These are phyloP conservation scores for Tyrophagus putrescentiae DNA, from an alignment of 1,140 invertebrate genomes.

Conservation along the genomic window DNA sequence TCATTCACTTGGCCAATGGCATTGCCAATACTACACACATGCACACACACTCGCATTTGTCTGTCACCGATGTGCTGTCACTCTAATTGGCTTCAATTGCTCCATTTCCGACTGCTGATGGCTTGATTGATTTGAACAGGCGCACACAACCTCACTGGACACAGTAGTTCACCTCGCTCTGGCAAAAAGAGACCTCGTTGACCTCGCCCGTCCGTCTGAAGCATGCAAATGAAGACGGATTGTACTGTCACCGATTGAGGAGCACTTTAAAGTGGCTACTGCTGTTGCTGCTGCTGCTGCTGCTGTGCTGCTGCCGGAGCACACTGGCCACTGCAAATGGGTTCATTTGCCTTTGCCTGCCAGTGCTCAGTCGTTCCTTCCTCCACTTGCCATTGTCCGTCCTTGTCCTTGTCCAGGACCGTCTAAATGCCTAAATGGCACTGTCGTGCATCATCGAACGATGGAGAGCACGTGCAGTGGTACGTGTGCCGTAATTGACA, in stretches of 20 bases:
- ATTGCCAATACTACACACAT: too few relatives aligned
- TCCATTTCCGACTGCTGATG: constrained; percentile 13
- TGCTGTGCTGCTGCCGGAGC: background rate
- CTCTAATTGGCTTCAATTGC: constrained; percentile 7
- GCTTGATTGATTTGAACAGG: constrained; percentile 5
- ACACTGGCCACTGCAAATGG: background rate
- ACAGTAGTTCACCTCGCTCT: background rate
- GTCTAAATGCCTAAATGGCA: background rate
- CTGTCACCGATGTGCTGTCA: too few relatives aligned
- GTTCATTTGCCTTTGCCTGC: constrained; percentile 1
- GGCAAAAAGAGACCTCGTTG: background rate
- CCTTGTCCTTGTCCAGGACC: background rate
- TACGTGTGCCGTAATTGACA: constrained; percentile 14
- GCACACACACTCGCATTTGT: too few relatives aligned
- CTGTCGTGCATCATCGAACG: background rate
- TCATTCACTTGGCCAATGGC: too few relatives aligned
- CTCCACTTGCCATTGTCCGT: background rate
- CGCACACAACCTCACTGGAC: background rate
- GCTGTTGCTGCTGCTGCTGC: too few relatives aligned
- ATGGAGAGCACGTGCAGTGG: background rate
- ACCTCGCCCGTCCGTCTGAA: background rate
- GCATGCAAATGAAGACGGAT: constrained; percentile 13
- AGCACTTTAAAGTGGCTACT: too few relatives aligned
- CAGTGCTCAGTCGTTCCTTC: too few relatives aligned
- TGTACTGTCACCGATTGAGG: background rate